Evolutionary conservation across 2,113 vertebrate species (phyloP).

Genomic region (Chrysemys picta): DNA sequence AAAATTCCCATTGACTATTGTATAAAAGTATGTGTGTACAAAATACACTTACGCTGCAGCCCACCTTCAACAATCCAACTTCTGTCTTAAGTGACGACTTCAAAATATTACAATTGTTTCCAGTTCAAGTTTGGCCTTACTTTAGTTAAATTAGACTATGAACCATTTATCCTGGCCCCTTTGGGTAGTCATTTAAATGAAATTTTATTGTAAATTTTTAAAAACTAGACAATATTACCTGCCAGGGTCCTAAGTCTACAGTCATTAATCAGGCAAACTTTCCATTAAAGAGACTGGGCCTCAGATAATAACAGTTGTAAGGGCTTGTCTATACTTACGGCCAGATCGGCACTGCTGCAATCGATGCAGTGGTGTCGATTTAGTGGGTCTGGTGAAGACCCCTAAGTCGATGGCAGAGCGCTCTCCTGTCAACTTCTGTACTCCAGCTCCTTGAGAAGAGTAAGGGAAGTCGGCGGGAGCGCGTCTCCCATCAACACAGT

Average conservation of each 20-base stretch:
- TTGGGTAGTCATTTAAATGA: fast-evolving
- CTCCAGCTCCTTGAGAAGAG: too few relatives aligned
- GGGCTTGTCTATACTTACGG: too few relatives aligned
- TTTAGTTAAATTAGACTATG: not conserved
- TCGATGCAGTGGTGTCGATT: too few relatives aligned
- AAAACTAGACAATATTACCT: not conserved
- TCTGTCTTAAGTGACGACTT: not conserved
- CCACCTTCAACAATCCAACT: not conserved
- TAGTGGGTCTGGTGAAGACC: too few relatives aligned
- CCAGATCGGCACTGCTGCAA: too few relatives aligned
- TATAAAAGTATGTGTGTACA: not conserved
- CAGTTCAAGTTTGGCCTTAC: not conserved
- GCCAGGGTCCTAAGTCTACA: not conserved
- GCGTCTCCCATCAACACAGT: too few relatives aligned
- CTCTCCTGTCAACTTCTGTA: too few relatives aligned
- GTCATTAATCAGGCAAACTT: not conserved
- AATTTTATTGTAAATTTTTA: not conserved
- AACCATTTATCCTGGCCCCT: not conserved
- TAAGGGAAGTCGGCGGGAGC: too few relatives aligned
- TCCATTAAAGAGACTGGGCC: not conserved
- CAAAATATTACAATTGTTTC: not conserved
- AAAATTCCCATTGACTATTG: not conserved
- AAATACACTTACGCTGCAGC: not conserved
- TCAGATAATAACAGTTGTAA: not conserved
- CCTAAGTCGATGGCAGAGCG: too few relatives aligned